These are phyloP conservation scores for Zaprionus ornatus DNA, from an alignment of 1,140 invertebrate species.

Conservation along the genomic window DNA sequence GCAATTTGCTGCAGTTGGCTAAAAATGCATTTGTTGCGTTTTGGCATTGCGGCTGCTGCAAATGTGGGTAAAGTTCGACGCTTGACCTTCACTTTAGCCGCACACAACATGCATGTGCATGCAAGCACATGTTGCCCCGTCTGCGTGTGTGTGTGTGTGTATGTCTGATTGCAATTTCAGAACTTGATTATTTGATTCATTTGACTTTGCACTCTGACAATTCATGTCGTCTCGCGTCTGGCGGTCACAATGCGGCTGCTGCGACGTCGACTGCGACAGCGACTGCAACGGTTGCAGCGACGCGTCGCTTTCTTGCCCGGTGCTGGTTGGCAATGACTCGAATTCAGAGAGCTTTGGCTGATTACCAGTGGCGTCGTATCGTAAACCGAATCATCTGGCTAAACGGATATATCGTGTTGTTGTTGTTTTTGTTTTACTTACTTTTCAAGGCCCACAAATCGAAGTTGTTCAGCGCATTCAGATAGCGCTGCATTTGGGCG, in stretches of 20 bases:
- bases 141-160: conserved; percentile 14
- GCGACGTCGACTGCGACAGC: not conserved
- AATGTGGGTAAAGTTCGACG: conserved; percentile 83
- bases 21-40: conserved; percentile 55
- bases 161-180: conserved; percentile 48
- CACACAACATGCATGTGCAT: conserved; percentile 38
- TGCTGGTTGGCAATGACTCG: conserved; percentile 73
- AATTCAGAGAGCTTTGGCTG: conserved; percentile 43
- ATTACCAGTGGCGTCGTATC: not conserved
- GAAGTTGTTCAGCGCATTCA: conserved; percentile 74
- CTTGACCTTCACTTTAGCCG: conserved; percentile 71
- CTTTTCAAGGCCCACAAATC: conserved; percentile 82
- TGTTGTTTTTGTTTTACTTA: conserved; percentile 52
- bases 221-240: conserved; percentile 69
- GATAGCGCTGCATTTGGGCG: conserved; percentile 64
- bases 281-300: not conserved
- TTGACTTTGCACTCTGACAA: conserved; percentile 77
- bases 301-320: conserved; percentile 27
- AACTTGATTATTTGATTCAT: conserved; percentile 62
- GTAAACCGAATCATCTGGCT: not conserved
- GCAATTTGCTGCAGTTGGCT: conserved; percentile 53
- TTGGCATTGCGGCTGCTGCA: conserved; percentile 53
- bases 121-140: not conserved
- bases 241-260: conserved; percentile 54
- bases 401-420: conserved; percentile 10